Conservation (phyloP, 1,140 invertebrate species). For the Musca domestica region DNA sequence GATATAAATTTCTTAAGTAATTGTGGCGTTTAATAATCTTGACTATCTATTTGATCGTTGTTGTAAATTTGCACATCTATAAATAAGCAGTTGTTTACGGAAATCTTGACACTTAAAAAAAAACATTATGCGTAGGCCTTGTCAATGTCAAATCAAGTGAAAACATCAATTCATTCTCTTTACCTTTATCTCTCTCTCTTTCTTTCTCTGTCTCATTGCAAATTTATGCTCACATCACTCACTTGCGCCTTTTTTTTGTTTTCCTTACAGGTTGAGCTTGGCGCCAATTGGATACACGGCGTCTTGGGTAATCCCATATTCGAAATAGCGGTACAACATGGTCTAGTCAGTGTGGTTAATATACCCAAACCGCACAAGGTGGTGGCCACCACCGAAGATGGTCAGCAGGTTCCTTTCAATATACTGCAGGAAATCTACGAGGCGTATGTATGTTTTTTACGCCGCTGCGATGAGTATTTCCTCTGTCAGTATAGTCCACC, state of each 20-base stretch:
- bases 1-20: too few species aligned
- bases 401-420: slow-evolving; percentile 78
- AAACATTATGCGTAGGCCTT: too few species aligned
- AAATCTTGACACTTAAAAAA: too few species aligned
- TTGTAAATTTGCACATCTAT: too few species aligned
- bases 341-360: slow-evolving; percentile 77
- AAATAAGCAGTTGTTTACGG: neutral
- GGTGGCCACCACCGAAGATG: slow-evolving; percentile 80
- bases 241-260: slow-evolving; percentile 31
- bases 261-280: slow-evolving; percentile 68
- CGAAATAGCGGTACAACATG: slow-evolving; percentile 79
- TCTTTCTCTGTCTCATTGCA: neutral
- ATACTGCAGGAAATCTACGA: slow-evolving; percentile 86
- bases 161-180: neutral
- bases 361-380: slow-evolving; percentile 81
- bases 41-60: too few species aligned
- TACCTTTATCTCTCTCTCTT: neutral
- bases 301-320: slow-evolving; percentile 83
- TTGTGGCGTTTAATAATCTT: too few species aligned
- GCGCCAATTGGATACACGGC: slow-evolving; percentile 93
- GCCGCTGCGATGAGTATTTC: slow-evolving; percentile 87
- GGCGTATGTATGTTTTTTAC: slow-evolving; percentile 84
- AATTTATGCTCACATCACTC: neutral
- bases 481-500: slow-evolving; percentile 82
- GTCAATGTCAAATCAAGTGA: neutral